Conservation (phyloP, 2,797 vertebrate genomes). For the Lycodopsis pacificus region DNA sequence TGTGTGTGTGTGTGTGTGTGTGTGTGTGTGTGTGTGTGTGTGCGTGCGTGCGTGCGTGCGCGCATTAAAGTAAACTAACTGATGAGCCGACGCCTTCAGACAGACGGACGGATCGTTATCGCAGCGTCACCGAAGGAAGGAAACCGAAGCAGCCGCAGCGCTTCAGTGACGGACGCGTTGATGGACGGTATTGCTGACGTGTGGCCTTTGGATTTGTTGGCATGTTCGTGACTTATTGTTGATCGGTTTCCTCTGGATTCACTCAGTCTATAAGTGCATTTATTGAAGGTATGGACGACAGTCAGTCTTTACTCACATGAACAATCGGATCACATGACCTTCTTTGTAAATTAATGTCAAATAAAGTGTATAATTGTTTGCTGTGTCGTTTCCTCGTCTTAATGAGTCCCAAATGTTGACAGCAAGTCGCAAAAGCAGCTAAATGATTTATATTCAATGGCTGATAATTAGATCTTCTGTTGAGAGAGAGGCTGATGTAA, state of each 20-base stretch:
- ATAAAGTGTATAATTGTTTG: slow-evolving; percentile 30
- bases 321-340: slow-evolving; percentile 2
- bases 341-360: slow-evolving; percentile 31
- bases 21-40: slow-evolving; percentile 5
- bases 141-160: neutral
- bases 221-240: neutral
- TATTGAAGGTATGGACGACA: neutral
- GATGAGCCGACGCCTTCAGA: neutral
- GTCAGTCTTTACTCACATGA: slow-evolving; percentile 15
- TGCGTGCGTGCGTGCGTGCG: slow-evolving; percentile 9
- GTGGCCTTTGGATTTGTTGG: slow-evolving; percentile 23
- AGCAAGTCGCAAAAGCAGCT: neutral
- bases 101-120: neutral
- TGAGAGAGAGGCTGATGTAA: neutral
- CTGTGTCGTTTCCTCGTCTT: neutral
- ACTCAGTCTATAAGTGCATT: slow-evolving; percentile 23
- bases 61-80: neutral
- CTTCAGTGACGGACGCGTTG: neutral
- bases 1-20: slow-evolving; percentile 1
- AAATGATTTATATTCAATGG: neutral
- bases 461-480: neutral
- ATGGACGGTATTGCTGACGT: slow-evolving; percentile 38
- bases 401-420: neutral
- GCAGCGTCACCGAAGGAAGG: neutral
- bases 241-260: neutral